Evolutionary conservation across 2,888 invertebrate species (phyloP).

Genomic region (Zaprionus bogoriensis): DNA sequence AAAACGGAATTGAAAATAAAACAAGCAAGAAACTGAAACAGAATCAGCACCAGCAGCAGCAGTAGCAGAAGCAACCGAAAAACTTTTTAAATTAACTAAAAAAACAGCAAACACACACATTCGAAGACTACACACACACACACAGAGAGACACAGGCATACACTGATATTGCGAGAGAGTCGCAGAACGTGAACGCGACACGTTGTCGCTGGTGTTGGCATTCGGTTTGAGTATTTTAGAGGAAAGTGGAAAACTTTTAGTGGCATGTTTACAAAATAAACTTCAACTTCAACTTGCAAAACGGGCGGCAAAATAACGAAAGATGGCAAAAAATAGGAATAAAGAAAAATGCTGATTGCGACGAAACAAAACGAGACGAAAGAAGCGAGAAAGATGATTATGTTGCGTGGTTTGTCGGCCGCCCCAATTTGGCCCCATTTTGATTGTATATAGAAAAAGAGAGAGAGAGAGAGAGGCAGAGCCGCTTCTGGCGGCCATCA

Average conservation of each 20-base stretch:
- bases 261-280: conserved; percentile 78
- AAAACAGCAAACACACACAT: conserved; percentile 52
- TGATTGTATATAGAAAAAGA: conserved; percentile 47
- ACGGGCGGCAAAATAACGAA: conserved; percentile 29
- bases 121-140: conserved; percentile 22
- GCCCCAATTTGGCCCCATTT: conserved; percentile 33
- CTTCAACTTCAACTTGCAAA: conserved; percentile 71
- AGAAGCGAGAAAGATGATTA: conserved; percentile 45
- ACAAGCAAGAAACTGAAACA: conserved; percentile 43
- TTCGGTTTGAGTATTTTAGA: conserved; percentile 75
- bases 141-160: conserved; percentile 26
- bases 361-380: conserved; percentile 26
- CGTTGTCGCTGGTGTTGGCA: conserved; percentile 72
- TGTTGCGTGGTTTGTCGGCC: conserved; percentile 45
- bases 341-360: conserved; percentile 66
- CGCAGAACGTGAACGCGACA: conserved; percentile 35
- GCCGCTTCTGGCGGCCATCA: conserved; percentile 44
- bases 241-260: conserved; percentile 77
- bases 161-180: neutral
- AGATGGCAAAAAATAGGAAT: conserved; percentile 32
- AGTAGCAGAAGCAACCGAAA: conserved; percentile 45
- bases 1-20: conserved; percentile 24
- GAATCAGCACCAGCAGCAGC: conserved; percentile 25
- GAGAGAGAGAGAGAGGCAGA: neutral
- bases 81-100: conserved; percentile 77